Evolutionary conservation across 2,888 invertebrate species (phyloP).

Genomic region (Pyrocoelia pectoralis): DNA sequence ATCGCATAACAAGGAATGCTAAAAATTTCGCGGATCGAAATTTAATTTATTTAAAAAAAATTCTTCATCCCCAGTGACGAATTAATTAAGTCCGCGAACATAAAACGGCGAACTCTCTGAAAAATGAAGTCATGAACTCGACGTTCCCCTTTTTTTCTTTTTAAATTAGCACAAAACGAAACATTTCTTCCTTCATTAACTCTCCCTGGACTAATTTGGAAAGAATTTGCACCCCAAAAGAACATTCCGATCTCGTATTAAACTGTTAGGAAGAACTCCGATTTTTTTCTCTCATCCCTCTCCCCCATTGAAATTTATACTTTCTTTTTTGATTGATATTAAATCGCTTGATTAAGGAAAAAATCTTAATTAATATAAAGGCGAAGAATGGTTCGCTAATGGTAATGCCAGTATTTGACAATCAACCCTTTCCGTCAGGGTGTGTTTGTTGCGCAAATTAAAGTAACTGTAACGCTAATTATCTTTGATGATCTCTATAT

Average conservation of each 20-base stretch:
- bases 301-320: slow-evolving; percentile 43
- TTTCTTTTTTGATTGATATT: slow-evolving; percentile 50
- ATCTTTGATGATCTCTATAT: slow-evolving; percentile 29
- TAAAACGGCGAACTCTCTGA: slow-evolving; percentile 52
- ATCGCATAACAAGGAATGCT: slow-evolving; percentile 47
- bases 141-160: slow-evolving; percentile 53
- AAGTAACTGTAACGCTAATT: slow-evolving; percentile 41
- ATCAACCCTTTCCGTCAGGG: slow-evolving; percentile 45
- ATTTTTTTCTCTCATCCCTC: slow-evolving; percentile 40
- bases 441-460: slow-evolving; percentile 46
- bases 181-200: slow-evolving; percentile 62
- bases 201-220: slow-evolving; percentile 61
- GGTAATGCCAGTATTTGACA: slow-evolving; percentile 41
- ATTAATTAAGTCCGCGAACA: slow-evolving; percentile 59
- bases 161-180: slow-evolving; percentile 62
- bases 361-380: slow-evolving; percentile 50
- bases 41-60: slow-evolving; percentile 57
- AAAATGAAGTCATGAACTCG: slow-evolving; percentile 57
- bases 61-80: slow-evolving; percentile 55
- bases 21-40: slow-evolving; percentile 53
- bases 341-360: slow-evolving; percentile 50
- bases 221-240: slow-evolving; percentile 59
- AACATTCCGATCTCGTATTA: slow-evolving; percentile 55
- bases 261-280: slow-evolving; percentile 46
- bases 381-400: slow-evolving; percentile 43